Evolutionary conservation across 2,888 invertebrate genomes (phyloP), one percentile per base, ranked within the genome.

Genomic region (Lasiommata megera): DNA sequence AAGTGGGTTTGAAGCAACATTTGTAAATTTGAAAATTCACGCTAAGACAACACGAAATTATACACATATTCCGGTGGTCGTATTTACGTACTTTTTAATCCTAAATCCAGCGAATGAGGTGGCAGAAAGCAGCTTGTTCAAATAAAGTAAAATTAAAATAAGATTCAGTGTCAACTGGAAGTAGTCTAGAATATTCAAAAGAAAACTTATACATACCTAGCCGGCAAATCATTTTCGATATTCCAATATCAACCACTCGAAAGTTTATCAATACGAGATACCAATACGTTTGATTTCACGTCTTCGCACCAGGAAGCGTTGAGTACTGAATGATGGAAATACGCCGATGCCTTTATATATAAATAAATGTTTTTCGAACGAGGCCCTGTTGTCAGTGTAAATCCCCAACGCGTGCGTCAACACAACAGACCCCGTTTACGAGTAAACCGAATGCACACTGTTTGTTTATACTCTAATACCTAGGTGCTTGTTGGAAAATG

Each of bases 331-430:
- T 48, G 61, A 44, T 50, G 43, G 16, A 14, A 14, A 18, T 43
- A 1, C 28, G 46, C 41, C 18, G 3, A 12, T 14, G 9, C 50
- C 28, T 51, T 59, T 62, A 62, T 56, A 59, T 62, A 55, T 61
- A 46, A 54, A 62, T 40, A 37, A 61, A 58, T 56, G 36, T 56
- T 59, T 56, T 40, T 43, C 59, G 34, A 29, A 3, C 40, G 43
- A 58, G 52, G 40, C 18, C 59, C 36, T 54, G 43, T 51, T 51
- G 56, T 59, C 56, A 31, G 38, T 54, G 56, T 59, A 54, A 62
- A 59, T 54, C 44, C 62, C 61, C 59, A 56, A 28, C n/a, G 29
- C 40, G 31, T 60, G 38, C 59, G 59, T 56, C 56, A 59, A 51
- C 48, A 46, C n/a, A 50, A 54, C 50, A 59, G 14, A 53, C 44